phyloP scores from a whole-genome alignment of 2,888 invertebrate species.

The Globia sparganii region DNA sequence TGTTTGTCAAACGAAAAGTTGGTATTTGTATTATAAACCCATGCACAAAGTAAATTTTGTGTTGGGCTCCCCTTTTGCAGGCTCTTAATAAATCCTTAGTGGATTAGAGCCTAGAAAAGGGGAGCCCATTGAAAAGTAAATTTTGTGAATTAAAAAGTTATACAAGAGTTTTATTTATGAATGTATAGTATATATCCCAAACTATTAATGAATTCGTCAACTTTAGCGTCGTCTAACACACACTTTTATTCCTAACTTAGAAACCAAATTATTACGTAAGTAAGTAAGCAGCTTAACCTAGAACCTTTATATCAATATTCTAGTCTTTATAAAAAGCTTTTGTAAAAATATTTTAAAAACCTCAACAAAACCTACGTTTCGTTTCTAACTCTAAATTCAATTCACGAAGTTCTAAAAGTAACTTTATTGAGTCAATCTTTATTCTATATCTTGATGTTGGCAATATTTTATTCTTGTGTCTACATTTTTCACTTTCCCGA shows the following conservation, averaged over 20 bases:
- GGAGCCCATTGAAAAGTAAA: not conserved
- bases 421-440: slow-evolving; percentile 52
- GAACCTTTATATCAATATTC: not conserved
- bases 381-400: slow-evolving; percentile 39
- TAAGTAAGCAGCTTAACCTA: not conserved
- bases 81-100: not conserved
- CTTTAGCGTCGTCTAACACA: not conserved
- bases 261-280: not conserved
- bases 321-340: not conserved
- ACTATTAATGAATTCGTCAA: not conserved
- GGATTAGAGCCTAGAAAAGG: too few relatives aligned
- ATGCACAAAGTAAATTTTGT: not conserved
- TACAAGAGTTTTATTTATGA: not conserved
- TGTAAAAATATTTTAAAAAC: not conserved
- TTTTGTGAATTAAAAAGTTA: not conserved
- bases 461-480: slow-evolving; percentile 27
- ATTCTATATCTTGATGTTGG: slow-evolving; percentile 36
- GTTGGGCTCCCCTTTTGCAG: not conserved
- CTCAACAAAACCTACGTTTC: not conserved
- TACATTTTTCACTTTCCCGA: slow-evolving; percentile 28
- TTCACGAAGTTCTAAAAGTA: slow-evolving; percentile 30
- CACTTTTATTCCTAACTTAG: slow-evolving; percentile 9
- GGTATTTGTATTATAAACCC: not conserved
- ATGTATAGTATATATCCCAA: not conserved
- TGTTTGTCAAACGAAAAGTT: not conserved